Percentiles rank a stretch among this genome's conserved stretches.
Conservation (phyloP, 37 sponge, comb jelly and placozoan genomes). For the Diacarnus erythraeanus region DNA sequence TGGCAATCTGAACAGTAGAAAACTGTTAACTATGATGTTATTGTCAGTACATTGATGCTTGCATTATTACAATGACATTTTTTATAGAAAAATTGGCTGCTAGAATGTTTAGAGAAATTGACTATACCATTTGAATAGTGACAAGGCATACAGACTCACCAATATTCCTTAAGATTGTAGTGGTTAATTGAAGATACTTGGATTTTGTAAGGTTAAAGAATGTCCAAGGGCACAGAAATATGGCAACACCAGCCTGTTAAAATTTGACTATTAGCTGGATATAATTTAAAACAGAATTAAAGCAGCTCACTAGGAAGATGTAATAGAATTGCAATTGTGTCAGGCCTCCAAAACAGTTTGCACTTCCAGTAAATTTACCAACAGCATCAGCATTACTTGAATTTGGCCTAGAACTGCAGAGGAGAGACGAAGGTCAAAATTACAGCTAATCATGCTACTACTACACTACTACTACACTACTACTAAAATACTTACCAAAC, state of each 20-base stretch:
- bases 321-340: conserved; percentile 38
- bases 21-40: no score
- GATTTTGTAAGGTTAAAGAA: conserved; percentile 94
- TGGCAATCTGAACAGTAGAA: neutral
- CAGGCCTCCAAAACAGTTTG: conserved; percentile 8
- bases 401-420: no score
- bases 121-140: neutral
- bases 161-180: conserved; percentile 81
- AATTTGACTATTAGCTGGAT: neutral
- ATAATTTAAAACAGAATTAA: neutral
- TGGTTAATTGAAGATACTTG: conserved; percentile 85
- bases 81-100: no score
- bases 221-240: conserved; percentile 81
- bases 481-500: conserved; percentile 80
- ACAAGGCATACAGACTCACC: conserved; percentile 51
- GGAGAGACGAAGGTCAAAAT: no score
- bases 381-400: neutral
- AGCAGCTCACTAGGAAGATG: conserved; percentile 67
- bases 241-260: conserved; percentile 45
- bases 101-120: neutral
- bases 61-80: no score
- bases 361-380: neutral
- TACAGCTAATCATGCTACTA: no score
- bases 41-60: no score
- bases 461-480: no score